Evolutionary conservation across 2,113 vertebrate species (phyloP).

Genomic region (Piprites chloris): DNA sequence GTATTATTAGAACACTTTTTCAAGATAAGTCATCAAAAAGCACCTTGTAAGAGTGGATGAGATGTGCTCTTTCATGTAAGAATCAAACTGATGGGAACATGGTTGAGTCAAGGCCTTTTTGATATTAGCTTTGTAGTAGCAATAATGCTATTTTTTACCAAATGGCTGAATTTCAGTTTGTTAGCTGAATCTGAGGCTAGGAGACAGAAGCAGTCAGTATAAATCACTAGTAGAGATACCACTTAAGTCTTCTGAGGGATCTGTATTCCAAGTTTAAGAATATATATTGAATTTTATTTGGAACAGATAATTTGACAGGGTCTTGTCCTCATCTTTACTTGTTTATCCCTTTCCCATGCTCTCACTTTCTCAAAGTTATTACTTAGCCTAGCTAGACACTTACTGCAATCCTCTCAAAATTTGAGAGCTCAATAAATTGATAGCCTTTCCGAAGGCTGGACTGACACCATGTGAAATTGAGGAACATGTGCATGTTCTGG

Average conservation of each 20-base stretch:
- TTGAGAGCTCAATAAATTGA: not conserved
- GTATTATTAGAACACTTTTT: not conserved
- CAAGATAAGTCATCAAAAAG: not conserved
- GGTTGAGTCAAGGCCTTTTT: not conserved
- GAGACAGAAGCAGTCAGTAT: not conserved
- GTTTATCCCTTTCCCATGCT: not conserved
- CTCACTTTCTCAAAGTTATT: not conserved
- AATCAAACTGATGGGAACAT: not conserved
- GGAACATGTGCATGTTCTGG: fast-evolving
- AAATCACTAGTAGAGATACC: not conserved
- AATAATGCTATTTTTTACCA: not conserved
- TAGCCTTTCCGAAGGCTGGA: not conserved
- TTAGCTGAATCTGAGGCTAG: not conserved
- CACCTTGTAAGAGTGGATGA: not conserved
- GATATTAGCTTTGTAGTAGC: not conserved
- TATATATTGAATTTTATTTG: not conserved
- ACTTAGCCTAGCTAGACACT: not conserved
- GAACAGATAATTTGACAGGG: not conserved
- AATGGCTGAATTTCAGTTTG: not conserved
- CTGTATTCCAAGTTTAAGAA: not conserved
- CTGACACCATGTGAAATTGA: not conserved
- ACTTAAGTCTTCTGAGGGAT: not conserved
- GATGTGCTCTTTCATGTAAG: not conserved
- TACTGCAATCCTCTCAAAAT: not conserved
- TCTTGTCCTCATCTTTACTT: not conserved